These are phyloP conservation scores for Scleropages formosus DNA, from an alignment of 2,797 vertebrate genomes.

Conservation along the genomic window DNA sequence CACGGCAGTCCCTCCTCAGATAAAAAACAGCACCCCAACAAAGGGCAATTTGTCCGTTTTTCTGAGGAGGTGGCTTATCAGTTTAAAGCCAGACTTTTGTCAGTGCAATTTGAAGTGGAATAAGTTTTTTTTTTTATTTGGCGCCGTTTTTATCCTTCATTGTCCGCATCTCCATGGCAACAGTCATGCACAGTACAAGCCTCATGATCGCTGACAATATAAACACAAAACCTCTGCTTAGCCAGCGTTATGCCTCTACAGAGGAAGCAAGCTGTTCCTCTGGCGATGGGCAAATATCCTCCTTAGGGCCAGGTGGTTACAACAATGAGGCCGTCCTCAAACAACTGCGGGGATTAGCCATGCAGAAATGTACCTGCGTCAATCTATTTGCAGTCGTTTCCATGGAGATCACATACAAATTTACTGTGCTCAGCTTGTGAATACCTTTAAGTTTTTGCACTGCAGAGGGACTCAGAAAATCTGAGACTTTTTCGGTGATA, in stretches of 20 bases:
- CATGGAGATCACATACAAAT: slow-evolving; percentile 16
- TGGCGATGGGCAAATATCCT: neutral
- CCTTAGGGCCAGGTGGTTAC: neutral
- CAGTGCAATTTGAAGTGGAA: neutral
- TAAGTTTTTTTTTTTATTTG: neutral
- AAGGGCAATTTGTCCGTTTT: no score
- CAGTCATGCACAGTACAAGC: slow-evolving; percentile 28
- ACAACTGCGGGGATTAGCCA: neutral
- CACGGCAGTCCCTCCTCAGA: no score
- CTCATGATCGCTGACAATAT: slow-evolving; percentile 27
- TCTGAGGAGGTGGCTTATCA: neutral
- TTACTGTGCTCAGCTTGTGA: neutral
- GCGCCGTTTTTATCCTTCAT: neutral
- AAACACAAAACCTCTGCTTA: neutral
- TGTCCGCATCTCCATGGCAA: slow-evolving; percentile 45
- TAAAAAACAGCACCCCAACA: no score
- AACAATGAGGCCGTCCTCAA: neutral
- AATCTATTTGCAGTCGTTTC: neutral
- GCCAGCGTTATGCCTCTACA: neutral
- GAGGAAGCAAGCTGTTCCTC: neutral
- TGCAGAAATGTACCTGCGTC: neutral
- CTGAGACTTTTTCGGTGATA: no score
- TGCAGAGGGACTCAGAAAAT: no score
- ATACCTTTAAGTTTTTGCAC: no score
- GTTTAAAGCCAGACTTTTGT: slow-evolving; percentile 4